Evolutionary conservation across 2,797 vertebrate genomes (phyloP), one percentile per base, ranked within the genome.

Genomic region (Otolemur crassicaudatus): DNA sequence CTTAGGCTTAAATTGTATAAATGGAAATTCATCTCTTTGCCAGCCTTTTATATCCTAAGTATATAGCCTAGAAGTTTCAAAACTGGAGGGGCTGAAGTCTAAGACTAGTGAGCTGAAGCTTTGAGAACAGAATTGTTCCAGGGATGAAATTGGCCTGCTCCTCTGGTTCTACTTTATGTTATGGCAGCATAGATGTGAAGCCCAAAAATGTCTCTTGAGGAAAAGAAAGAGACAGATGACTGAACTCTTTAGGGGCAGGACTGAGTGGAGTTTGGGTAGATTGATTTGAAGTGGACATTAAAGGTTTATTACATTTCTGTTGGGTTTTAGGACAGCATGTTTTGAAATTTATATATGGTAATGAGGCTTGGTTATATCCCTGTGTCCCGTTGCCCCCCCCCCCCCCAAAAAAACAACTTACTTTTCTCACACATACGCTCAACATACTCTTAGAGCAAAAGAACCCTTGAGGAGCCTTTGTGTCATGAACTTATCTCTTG

Each of bases 401-500:
- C 13, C 25, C 7, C 29, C 2, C 53, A 56, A 93, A 53, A 91
- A 83, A 67, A 69, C 6, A 37, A 13, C 46, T 91, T 11, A 56
- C 37, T 61, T 5, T 29, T 29, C 56, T 43, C 29, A 37, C 16
- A 86, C 14, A 86, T 27, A 84, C 17, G 49, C 16, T 82, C 10
- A 7, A 27, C 12, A 94, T 8, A 61, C 8, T 83, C 31, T 46
- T 70, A 73, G 61, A 69, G 58, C 73, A 69, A 70, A 87, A 73
- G 58, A 91, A 81, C 37, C 31, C 19, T 63, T 94, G 72, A 20
- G 40, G 49, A 91, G 53, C 23, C 61, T 81, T 91, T 56, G 29
- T 94, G 56, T 87, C 40, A 67, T 67, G 75, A 95, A 92, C 83
- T 95, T 61, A 82, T 14, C 70, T 69, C 87, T 96, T 27, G 92